A percentile compares a stretch with the other conserved stretches of the same genome.
Conservation (phyloP, 2,888 invertebrate genomes). For the Diarsia dahlii region DNA sequence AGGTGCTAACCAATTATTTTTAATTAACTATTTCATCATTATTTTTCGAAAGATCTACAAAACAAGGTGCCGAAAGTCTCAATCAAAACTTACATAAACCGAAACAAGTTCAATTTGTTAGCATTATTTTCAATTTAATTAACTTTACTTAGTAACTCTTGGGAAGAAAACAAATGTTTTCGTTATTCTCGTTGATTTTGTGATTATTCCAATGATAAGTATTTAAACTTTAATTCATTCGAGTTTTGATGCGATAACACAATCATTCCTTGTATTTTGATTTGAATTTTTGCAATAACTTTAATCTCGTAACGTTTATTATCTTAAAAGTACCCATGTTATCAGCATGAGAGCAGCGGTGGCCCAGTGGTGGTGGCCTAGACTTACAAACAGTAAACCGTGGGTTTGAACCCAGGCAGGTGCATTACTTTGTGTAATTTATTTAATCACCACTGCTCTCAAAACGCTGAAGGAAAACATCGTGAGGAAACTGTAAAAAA, state of each 20-base stretch:
- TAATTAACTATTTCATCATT: not conserved
- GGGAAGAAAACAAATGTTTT: not conserved
- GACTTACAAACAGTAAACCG: too few relatives aligned
- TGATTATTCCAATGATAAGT: not conserved
- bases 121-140: slow-evolving; percentile 5
- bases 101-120: slow-evolving; percentile 6
- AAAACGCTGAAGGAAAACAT: too few relatives aligned
- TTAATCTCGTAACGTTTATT: too few relatives aligned
- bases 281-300: too few relatives aligned
- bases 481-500: too few relatives aligned
- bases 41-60: slow-evolving; percentile 11
- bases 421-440: too few relatives aligned
- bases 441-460: too few relatives aligned
- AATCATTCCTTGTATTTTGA: too few relatives aligned
- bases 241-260: not conserved
- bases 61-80: slow-evolving; percentile 8
- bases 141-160: slow-evolving; percentile 3
- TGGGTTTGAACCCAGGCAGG: too few relatives aligned
- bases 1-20: not conserved
- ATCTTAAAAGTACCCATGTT: too few relatives aligned
- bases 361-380: too few relatives aligned
- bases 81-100: slow-evolving; percentile 1
- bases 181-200: not conserved
- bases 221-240: not conserved
- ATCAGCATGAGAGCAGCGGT: too few relatives aligned